A percentile compares a stretch with the other conserved stretches of the same genome.
These are phyloP conservation scores for Hydrolagus affinis DNA, from an alignment of 2,113 vertebrate genomes.

Conservation along the genomic window DNA sequence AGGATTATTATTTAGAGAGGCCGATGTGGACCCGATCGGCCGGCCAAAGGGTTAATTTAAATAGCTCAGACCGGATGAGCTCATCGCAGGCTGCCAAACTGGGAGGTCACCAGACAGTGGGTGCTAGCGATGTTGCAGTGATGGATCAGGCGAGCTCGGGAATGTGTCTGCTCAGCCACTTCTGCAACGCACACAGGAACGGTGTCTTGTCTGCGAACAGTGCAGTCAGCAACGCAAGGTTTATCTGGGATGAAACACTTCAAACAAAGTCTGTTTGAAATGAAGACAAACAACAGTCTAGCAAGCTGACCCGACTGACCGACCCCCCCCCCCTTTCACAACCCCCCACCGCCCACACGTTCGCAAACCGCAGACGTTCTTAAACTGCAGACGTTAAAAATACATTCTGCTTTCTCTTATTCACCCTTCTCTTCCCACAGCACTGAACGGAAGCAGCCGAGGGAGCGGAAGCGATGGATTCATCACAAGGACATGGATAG, in stretches of 20 bases:
- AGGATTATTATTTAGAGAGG: no score
- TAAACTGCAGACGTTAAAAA: background rate
- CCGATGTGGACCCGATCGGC: no score
- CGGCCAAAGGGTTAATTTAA: background rate
- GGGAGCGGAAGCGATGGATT: no score
- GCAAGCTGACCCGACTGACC: background rate
- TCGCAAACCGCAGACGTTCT: slow-evolving; percentile 12
- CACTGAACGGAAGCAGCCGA: no score
- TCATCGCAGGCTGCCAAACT: background rate
- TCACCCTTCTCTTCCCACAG: no score
- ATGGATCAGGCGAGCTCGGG: slow-evolving; percentile 16
- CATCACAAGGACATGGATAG: no score
- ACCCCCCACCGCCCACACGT: background rate
- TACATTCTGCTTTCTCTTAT: no score
- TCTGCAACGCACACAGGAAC: background rate
- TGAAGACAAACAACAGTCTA: background rate
- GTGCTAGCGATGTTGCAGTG: background rate
- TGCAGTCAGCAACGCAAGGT: background rate
- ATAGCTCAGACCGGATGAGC: background rate
- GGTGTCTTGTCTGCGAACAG: background rate
- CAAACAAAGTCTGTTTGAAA: slow-evolving; percentile 16
- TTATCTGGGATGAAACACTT: slow-evolving; percentile 16
- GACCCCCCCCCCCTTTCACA: background rate
- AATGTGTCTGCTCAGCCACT: slow-evolving; percentile 26
- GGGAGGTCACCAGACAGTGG: background rate